Evolutionary conservation across 2,888 invertebrate species (phyloP).

Genomic region (Cetonia aurata): DNA sequence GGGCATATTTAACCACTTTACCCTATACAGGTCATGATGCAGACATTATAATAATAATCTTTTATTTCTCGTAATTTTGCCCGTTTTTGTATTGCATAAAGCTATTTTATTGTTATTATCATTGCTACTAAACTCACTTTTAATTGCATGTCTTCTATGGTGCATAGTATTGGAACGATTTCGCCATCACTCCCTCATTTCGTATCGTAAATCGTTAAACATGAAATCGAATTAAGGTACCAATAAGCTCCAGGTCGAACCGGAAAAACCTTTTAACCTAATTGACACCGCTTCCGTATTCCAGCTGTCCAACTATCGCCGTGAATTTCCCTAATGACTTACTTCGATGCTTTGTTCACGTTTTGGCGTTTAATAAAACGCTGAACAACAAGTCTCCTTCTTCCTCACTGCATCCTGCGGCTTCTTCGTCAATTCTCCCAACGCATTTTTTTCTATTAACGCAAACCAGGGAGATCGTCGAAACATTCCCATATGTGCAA

Average conservation of each 20-base stretch:
- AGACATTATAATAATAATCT: no score
- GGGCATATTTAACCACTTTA: no score
- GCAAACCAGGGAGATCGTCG: no score
- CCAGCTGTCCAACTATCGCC: conserved; percentile 29
- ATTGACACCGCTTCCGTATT: conserved; percentile 19
- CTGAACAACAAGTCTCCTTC: neutral
- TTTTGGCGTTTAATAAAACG: neutral
- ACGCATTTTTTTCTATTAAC: neutral
- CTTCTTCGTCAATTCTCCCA: neutral
- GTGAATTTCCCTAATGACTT: conserved; percentile 32
- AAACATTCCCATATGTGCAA: neutral
- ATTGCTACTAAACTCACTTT: no score
- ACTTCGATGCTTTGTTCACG: conserved; percentile 7
- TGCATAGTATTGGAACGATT: no score
- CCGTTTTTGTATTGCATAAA: no score
- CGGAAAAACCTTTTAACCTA: conserved; percentile 39
- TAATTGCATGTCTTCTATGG: no score
- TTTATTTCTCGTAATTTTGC: no score
- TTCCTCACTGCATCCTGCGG: neutral
- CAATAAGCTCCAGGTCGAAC: conserved; percentile 9
- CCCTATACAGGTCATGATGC: no score
- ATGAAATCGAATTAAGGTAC: conserved; percentile 23
- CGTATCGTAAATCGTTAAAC: conserved; percentile 33
- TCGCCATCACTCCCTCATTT: neutral
- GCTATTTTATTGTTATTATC: no score